phyloP scores from a whole-genome alignment of 2,797 vertebrate genomes.

The Toxotes lorentzi region DNA sequence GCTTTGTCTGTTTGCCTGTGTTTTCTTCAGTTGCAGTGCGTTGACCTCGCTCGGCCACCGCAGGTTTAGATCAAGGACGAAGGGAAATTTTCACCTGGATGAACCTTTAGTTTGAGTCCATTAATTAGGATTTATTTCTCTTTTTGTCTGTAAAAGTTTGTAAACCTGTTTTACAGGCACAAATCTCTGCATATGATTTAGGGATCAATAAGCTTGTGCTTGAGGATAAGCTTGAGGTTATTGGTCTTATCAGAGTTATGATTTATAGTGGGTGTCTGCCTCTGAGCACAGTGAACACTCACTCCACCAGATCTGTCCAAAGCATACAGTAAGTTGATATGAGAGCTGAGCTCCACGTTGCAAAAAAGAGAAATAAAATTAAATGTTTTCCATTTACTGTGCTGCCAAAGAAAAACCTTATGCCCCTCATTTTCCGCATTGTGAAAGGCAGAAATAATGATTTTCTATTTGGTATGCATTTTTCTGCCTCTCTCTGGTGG shows the following conservation, averaged over 20 bases:
- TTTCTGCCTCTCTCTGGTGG: constrained; percentile 65
- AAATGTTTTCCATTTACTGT: constrained; percentile 65
- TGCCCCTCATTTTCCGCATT: constrained; percentile 73
- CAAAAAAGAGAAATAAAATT: constrained; percentile 27
- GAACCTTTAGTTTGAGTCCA: background rate
- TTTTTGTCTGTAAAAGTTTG: constrained; percentile 7
- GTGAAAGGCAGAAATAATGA: constrained; percentile 83
- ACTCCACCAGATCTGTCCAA: constrained; percentile 22
- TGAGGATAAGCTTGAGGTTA: constrained; percentile 33
- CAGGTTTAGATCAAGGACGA: background rate
- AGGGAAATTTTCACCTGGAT: background rate
- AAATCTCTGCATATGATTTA: constrained; percentile 16
- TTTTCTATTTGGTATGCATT: constrained; percentile 82
- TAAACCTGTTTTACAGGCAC: background rate
- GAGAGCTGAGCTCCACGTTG: constrained; percentile 41
- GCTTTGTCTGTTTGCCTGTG: too few species aligned
- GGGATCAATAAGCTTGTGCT: constrained; percentile 10
- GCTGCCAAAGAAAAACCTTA: constrained; percentile 71
- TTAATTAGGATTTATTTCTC: constrained; percentile 27
- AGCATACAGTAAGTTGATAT: constrained; percentile 45
- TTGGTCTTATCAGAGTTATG: constrained; percentile 6
- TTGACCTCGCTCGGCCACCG: too few species aligned
- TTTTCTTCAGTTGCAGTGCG: too few species aligned
- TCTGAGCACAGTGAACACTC: constrained; percentile 27
- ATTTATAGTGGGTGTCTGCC: constrained; percentile 24